These are phyloP conservation scores for Plebejus argus DNA, from an alignment of 2,888 invertebrate genomes.

Conservation along the genomic window DNA sequence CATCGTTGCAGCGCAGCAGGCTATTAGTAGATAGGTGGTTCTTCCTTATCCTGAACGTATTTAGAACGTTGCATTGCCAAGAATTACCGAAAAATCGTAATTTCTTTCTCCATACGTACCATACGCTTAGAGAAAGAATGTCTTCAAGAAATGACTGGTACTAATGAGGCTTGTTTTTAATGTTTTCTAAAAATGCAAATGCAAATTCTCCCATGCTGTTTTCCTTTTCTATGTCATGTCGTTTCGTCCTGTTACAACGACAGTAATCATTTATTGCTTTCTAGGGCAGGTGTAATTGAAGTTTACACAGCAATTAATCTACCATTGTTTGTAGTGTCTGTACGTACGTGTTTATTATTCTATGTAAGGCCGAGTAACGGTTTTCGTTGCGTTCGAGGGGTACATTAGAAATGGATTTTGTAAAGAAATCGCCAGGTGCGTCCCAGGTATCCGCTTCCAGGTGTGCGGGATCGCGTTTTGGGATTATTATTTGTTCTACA, in stretches of 20 bases:
- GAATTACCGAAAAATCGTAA: background rate
- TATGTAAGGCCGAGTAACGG: conserved; percentile 7
- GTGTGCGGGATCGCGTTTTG: background rate
- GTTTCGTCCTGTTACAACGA: background rate
- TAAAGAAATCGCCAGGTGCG: conserved; percentile 9
- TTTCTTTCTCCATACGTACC: background rate
- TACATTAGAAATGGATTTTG: conserved; percentile 18
- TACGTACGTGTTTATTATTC: background rate
- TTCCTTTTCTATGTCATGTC: background rate
- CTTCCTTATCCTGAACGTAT: background rate
- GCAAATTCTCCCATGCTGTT: background rate
- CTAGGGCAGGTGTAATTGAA: conserved; percentile 6
- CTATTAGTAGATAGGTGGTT: background rate
- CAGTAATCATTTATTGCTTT: background rate
- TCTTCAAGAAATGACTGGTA: too few relatives aligned
- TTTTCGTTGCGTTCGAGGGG: conserved; percentile 11
- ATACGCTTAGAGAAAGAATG: too few relatives aligned
- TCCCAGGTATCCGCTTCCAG: conserved; percentile 14
- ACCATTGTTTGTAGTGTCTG: conserved; percentile 1
- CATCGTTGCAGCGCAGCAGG: background rate
- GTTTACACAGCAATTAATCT: background rate
- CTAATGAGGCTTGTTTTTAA: background rate
- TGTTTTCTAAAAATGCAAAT: background rate
- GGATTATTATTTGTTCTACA: background rate
- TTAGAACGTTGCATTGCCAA: background rate